A percentile compares a stretch with the other conserved stretches of the same genome.
Conservation (phyloP, 1,140 invertebrate species). For the Harpegnathos saltator region DNA sequence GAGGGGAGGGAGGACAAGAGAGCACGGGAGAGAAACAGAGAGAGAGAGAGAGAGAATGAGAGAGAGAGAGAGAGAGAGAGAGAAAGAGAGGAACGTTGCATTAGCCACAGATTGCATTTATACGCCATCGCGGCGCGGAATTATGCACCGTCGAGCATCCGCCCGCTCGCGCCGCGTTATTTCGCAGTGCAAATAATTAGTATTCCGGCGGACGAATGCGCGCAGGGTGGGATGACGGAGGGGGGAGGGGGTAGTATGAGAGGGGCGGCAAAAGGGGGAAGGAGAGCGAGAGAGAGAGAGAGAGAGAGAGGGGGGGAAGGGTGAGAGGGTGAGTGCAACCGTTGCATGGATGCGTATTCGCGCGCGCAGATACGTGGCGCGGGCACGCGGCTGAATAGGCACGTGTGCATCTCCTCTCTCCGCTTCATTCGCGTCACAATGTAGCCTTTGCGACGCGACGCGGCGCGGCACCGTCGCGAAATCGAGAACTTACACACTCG, state of each 20-base stretch:
- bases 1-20: too few species aligned
- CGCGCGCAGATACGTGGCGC: not conserved
- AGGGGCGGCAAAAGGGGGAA: too few species aligned
- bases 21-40: constrained; percentile 9
- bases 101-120: constrained; percentile 71
- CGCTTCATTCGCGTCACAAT: constrained; percentile 34
- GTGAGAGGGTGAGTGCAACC: constrained; percentile 23
- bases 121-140: constrained; percentile 64
- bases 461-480: constrained; percentile 17
- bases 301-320: not conserved
- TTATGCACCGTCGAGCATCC: constrained; percentile 66
- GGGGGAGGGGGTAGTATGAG: not conserved
- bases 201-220: constrained; percentile 49
- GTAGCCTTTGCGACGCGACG: constrained; percentile 41
- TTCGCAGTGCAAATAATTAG: constrained; percentile 68
- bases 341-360: constrained; percentile 29
- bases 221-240: not conserved
- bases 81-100: constrained; percentile 55
- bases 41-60: too few species aligned
- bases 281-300: constrained; percentile 5
- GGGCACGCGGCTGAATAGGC: constrained; percentile 37
- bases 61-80: constrained; percentile 37
- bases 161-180: constrained; percentile 42
- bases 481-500: constrained; percentile 31
- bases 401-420: constrained; percentile 1